These are phyloP conservation scores for Spatulosminthurus flaviceps DNA, from an alignment of 2,888 invertebrate genomes.

Conservation along the genomic window DNA sequence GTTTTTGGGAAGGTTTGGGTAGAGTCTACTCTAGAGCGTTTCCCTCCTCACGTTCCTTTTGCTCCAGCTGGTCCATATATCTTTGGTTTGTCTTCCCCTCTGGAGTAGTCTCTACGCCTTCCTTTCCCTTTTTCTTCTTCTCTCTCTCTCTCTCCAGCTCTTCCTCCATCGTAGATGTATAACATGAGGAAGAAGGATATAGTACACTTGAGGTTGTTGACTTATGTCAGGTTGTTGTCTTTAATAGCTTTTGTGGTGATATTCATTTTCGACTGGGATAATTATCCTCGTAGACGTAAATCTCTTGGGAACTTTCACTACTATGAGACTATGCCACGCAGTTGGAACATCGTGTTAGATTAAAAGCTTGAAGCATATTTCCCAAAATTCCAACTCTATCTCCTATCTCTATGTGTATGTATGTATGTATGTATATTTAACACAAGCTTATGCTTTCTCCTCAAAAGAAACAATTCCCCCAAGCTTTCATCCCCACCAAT, in stretches of 20 bases:
- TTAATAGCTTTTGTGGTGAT: constrained; percentile 23
- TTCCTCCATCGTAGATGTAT: not conserved
- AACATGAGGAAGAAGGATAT: not conserved
- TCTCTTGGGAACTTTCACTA: constrained; percentile 3
- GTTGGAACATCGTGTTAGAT: not conserved
- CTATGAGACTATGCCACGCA: not conserved
- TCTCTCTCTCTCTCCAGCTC: not conserved
- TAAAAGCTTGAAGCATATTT: constrained; percentile 8
- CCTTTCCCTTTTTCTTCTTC: too few species aligned
- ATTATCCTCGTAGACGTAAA: constrained; percentile 26
- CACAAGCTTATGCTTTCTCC: too few species aligned
- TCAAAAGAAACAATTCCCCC: too few species aligned
- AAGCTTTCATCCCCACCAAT: too few species aligned
- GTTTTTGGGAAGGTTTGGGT: constrained; percentile 4
- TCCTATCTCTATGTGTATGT: too few species aligned
- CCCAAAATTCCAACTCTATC: too few species aligned
- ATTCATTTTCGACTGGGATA: constrained; percentile 28
- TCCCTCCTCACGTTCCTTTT: not conserved
- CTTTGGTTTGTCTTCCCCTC: not conserved
- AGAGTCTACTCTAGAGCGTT: not conserved
- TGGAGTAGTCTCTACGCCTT: not conserved
- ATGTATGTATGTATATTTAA: too few species aligned
- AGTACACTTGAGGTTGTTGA: constrained; percentile 19
- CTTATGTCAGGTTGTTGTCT: constrained; percentile 37
- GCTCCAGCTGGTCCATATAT: not conserved